Base-by-base conservation (phyloP, 2,888 invertebrate genomes). In the Synanthedon myopaeformis region DNA sequence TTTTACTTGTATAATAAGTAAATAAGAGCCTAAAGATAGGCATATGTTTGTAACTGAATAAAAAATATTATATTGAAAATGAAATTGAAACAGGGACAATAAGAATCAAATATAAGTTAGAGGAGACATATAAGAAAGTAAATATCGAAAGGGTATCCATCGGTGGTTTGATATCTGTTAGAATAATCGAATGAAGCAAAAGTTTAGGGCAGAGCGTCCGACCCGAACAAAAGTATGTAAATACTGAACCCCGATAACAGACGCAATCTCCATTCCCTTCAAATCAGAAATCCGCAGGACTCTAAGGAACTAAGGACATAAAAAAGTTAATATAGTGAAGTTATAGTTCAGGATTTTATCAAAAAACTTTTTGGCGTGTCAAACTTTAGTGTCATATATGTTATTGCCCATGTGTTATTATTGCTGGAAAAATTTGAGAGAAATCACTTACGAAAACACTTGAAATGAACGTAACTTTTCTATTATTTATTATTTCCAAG, bases 141-240 rank as follows among this genome's bases (percentile, higher is more conserved):
- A 74, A 76, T 74, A 74, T 72, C 69, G 61, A 58, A 59, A 67
- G 68, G 67, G 70, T 72, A 71, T 69, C 64, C 57, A 53, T 13
- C 51, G 51, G 59, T 55, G 58, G 59, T 59, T 35, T 62, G 67
- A 72, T 74, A 72, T 72, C 73, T 68, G 67, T 56, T 63, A 62
- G 68, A 70, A 74, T 75, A 75, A 76, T 77, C 74, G 72, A 74
- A 75, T 75, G 65, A 63, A 61, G 54, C 59, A 59, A 69, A 72
- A 75, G 61, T 61, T 70, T 69, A 57, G 61, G 62, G n/a, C 17
- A 42, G 17, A 52, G 19, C 19, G 42, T 42, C 45, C 52, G 58
- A 54, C 56, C 60, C 60, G 58, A 56, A 62, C 60, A 65, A 67
- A 69, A 72, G 19, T 74, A 76, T 77, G 76, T 72, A 75, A 76